phyloP scores from a whole-genome alignment of 2,888 invertebrate genomes.

The Latrodectus elegans region DNA sequence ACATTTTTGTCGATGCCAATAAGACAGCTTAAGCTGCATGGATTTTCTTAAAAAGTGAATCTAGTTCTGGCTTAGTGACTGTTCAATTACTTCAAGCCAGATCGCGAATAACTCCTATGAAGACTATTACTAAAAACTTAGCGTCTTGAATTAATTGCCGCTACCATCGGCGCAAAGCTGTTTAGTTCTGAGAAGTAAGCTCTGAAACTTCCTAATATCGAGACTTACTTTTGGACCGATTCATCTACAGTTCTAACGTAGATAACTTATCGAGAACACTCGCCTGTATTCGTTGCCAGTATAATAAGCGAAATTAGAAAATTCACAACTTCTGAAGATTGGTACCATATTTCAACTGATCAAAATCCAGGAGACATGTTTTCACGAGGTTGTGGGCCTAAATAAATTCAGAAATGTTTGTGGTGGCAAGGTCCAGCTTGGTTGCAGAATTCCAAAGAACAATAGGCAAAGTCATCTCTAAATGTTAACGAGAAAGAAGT shows the following conservation, averaged over 20 bases:
- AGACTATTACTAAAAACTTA: too few relatives aligned
- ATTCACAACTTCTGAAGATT: background rate
- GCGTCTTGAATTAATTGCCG: background rate
- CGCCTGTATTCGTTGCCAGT: background rate
- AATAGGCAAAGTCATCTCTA: background rate
- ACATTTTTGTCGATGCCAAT: too few relatives aligned
- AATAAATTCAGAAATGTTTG: background rate
- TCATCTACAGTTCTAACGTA: background rate
- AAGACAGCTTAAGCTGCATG: too few relatives aligned
- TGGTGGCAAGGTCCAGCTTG: constrained; percentile 6
- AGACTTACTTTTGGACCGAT: background rate
- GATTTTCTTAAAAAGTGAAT: too few relatives aligned
- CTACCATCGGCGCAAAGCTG: background rate
- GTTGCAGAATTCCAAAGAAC: constrained; percentile 13
- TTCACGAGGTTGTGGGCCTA: too few relatives aligned
- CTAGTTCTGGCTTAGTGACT: too few relatives aligned
- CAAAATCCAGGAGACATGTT: background rate
- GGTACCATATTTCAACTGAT: background rate
- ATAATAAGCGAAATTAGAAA: background rate
- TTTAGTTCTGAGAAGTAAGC: background rate
- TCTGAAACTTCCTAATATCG: background rate
- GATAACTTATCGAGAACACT: background rate
- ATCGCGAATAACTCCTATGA: too few relatives aligned
- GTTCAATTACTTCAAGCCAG: too few relatives aligned
- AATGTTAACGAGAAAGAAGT: constrained; percentile 18